phyloP scores from a whole-genome alignment of 1,140 invertebrate genomes.

The Caenorhabditis remanei region DNA sequence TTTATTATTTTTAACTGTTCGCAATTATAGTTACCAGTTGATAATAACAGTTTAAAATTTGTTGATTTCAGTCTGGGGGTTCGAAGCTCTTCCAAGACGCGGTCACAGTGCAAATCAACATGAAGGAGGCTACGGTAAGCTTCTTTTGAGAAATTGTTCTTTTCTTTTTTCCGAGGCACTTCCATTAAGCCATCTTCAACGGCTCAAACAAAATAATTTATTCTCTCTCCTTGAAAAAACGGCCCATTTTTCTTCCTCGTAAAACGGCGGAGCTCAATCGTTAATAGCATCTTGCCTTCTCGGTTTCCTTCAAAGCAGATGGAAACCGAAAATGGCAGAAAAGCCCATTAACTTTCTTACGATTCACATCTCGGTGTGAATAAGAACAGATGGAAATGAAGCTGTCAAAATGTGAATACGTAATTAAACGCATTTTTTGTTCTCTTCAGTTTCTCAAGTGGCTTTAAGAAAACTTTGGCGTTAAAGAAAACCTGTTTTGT shows the following conservation, averaged over 20 bases:
- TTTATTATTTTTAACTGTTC: no score
- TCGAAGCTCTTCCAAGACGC: background rate
- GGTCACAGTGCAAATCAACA: background rate
- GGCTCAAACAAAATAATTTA: background rate
- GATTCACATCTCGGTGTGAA: background rate
- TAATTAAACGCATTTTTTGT: no score
- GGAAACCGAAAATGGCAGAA: background rate
- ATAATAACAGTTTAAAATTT: background rate
- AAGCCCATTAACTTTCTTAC: background rate
- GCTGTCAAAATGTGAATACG: no score
- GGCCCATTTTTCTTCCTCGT: background rate
- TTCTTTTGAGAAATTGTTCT: background rate
- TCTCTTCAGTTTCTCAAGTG: no score
- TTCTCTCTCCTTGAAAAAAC: background rate
- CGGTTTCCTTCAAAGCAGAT: background rate
- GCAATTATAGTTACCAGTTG: background rate
- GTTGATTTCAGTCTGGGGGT: background rate
- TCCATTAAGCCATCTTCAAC: background rate
- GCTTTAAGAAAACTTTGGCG: no score
- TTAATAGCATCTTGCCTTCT: background rate
- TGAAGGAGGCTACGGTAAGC: slow-evolving; percentile 12
- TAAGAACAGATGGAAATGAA: no score
- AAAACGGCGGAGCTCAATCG: background rate
- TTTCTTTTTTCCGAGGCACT: background rate
- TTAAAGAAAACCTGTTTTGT: no score